phyloP scores from a whole-genome alignment of 1,140 invertebrate genomes.

The Drosophila littoralis region DNA sequence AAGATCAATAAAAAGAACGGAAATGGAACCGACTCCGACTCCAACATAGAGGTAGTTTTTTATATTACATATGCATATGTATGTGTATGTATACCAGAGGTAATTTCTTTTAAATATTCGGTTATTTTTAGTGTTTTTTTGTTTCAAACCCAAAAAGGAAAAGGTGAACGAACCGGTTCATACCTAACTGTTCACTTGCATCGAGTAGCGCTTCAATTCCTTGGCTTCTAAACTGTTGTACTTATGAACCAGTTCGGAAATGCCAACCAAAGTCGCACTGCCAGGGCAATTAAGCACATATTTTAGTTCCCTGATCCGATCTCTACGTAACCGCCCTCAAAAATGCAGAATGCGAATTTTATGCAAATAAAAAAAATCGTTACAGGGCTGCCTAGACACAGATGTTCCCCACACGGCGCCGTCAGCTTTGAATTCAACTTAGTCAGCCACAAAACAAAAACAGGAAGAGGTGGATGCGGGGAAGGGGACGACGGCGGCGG shows the following conservation, averaged over 20 bases:
- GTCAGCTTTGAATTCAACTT: conserved; percentile 42
- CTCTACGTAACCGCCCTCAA: conserved; percentile 2
- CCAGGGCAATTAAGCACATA: conserved; percentile 9
- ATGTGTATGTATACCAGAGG: background rate
- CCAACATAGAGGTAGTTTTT: no score
- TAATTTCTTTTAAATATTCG: background rate
- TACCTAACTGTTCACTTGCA: background rate
- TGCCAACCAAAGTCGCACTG: background rate
- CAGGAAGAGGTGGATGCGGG: background rate
- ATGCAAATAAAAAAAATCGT: conserved; percentile 30
- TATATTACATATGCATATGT: background rate
- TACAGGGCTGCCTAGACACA: conserved; percentile 38
- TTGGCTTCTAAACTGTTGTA: background rate
- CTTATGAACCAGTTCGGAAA: background rate
- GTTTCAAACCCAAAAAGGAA: no score
- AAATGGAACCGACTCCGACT: no score
- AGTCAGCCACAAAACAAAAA: conserved; percentile 45
- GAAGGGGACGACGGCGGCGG: background rate
- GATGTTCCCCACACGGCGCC: conserved; percentile 38
- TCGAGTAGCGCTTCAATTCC: background rate
- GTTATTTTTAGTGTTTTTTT: background rate
- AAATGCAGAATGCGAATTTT: conserved; percentile 33
- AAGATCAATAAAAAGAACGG: no score
- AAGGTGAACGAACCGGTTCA: background rate
- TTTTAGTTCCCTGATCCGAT: conserved; percentile 12